Conservation (phyloP, 2,113 vertebrate genomes). For the Ascaphus truei region DNA sequence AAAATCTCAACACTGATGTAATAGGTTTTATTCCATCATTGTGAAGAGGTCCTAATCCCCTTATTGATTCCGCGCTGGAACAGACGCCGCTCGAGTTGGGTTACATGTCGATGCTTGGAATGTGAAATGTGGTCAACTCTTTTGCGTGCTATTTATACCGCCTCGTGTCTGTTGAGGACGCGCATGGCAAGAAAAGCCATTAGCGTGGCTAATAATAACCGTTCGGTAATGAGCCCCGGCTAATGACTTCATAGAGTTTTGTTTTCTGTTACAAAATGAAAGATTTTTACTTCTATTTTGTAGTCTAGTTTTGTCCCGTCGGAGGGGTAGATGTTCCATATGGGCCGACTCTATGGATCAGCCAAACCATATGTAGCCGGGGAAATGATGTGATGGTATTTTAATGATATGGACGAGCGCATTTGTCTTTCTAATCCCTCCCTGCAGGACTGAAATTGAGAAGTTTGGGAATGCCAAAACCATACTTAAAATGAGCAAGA, state of each 20-base stretch:
- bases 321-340: constrained; percentile 24
- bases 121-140: neutral
- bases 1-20: neutral
- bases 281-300: constrained; percentile 35
- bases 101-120: neutral
- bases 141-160: neutral
- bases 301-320: neutral
- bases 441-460: neutral
- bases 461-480: neutral
- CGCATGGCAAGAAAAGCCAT: neutral
- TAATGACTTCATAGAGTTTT: constrained; percentile 32
- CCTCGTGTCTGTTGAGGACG: neutral
- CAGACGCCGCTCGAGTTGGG: neutral
- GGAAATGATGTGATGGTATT: constrained; percentile 26
- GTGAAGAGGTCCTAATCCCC: neutral
- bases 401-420: constrained; percentile 21
- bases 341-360: neutral
- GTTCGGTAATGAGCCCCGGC: neutral
- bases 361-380: constrained; percentile 23
- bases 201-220: neutral
- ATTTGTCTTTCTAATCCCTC: constrained; percentile 5
- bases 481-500: constrained; percentile 30
- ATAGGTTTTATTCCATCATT: neutral
- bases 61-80: neutral
- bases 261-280: neutral